Percentiles rank a stretch among this genome's conserved stretches.
Conservation (phyloP, 2,797 vertebrate genomes). For the Malacoctenus gilli region DNA sequence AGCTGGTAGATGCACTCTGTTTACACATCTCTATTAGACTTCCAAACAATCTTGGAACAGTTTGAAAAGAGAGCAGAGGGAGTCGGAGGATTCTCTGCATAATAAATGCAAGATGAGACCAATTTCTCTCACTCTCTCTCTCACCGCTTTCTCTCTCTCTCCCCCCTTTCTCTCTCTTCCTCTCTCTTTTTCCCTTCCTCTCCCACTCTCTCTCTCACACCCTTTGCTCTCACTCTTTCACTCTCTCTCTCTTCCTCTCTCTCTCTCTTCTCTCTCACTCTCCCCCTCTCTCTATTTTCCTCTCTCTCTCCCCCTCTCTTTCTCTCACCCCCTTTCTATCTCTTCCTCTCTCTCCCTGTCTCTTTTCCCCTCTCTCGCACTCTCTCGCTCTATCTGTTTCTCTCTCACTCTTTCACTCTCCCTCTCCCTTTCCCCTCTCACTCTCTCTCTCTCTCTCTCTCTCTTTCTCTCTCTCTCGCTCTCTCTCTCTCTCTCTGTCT, state of each 20-base stretch:
- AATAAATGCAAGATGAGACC: constrained; percentile 61
- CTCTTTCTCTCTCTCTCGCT: constrained; percentile 18
- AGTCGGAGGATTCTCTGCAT: constrained; percentile 60
- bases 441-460: constrained; percentile 8
- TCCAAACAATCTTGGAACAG: constrained; percentile 70
- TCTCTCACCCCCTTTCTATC: constrained; percentile 28
- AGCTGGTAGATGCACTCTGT: constrained; percentile 59
- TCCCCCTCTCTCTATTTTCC: constrained; percentile 17
- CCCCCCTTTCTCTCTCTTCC: no score
- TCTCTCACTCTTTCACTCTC: constrained; percentile 5
- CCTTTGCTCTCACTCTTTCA: no score
- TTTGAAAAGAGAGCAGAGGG: constrained; percentile 62
- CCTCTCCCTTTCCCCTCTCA: constrained; percentile 14
- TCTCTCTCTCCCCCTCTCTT: not conserved
- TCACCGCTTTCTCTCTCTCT: not conserved
- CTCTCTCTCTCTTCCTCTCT: no score
- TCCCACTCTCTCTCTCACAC: constrained; percentile 21
- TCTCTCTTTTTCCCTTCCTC: constrained; percentile 10
- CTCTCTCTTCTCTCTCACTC: constrained; percentile 17
- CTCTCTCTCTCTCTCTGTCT: no score
- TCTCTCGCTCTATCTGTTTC: constrained; percentile 28
- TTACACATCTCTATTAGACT: constrained; percentile 71
- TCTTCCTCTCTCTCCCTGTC: no score
- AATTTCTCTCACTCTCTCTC: constrained; percentile 23
- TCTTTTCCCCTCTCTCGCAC: no score